Evolutionary conservation across 2,113 vertebrate species (phyloP), one percentile per base, ranked within the genome.

Genomic region (Brachionichthys hirsutus): DNA sequence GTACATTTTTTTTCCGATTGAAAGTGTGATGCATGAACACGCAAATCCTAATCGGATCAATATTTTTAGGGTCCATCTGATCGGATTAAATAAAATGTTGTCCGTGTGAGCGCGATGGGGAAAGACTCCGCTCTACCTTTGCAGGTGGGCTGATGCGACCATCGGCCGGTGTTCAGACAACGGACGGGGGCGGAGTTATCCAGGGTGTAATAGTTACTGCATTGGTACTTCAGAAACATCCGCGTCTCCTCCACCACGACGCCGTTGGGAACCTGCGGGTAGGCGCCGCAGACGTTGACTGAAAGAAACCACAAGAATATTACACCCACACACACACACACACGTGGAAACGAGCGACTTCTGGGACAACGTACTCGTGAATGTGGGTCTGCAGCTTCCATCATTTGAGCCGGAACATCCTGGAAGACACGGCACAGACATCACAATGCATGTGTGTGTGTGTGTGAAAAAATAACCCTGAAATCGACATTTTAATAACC

Each of bases 241-340:
- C 0, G 1, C 0, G 1, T 1, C 16, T 1, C 0, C 13, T 30
- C 0, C 12, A 59, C 9, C 9, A 49, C 9, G n/a, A 2, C 22
- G 14, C 34, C 44, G 6, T 72, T 12, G 22, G 14, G 3, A 38
- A 65, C 12, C 0, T 0, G 0, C 9, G 54, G 69, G 0, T 7
- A 0, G 4, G 0, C 0, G 34, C 36, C 62, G 44, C 62, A 72
- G 35, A 1, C 0, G 1, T 0, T 0, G 12, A 65, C 69, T 72
- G 62, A 54, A 65, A 30, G 24, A 30, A 30, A 9, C 8, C 36
- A 38, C 6, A 38, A 10, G 8, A 1, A 10, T 1, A 9, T 38
- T 12, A 38, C 36, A 6, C 34, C 34, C 34, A 6, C 34, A 6
- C 34, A 4, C 34, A 35, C 5, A 35, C 34, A 35, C 5, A 9